A percentile compares a stretch with the other conserved stretches of the same genome.
These are phyloP conservation scores for Ciconia nigra DNA, from an alignment of 2,797 vertebrate genomes.

Conservation along the genomic window DNA sequence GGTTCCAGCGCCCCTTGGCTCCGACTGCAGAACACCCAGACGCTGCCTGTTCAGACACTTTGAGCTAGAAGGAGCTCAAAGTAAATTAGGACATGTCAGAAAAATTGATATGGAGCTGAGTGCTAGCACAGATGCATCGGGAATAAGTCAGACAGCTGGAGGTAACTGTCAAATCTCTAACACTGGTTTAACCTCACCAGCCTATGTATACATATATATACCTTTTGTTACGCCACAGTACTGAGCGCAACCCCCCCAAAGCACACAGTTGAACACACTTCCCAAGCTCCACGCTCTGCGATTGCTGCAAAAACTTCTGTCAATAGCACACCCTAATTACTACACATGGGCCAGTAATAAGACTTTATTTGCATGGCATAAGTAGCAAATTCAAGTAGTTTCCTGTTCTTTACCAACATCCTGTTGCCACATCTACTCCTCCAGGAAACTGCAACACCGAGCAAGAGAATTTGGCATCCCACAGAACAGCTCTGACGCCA, in stretches of 20 bases:
- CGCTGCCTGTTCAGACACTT: not conserved
- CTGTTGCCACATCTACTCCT: constrained; percentile 61
- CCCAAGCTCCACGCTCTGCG: not conserved
- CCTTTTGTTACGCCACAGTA: not conserved
- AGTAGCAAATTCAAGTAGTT: constrained; percentile 45
- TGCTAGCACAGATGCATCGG: not conserved
- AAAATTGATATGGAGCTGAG: not conserved
- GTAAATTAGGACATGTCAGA: not conserved
- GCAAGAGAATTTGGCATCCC: constrained; percentile 29
- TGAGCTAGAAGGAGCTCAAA: not conserved
- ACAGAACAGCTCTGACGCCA: not conserved
- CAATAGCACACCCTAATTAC: not conserved
- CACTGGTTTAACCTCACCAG: not conserved
- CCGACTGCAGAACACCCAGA: not conserved
- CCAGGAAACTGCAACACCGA: constrained; percentile 27
- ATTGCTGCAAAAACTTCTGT: not conserved
- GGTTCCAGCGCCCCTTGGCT: not conserved
- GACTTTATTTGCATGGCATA: constrained; percentile 1
- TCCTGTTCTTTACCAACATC: constrained; percentile 61
- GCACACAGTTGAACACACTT: not conserved
- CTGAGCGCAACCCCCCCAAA: not conserved
- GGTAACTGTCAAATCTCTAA: not conserved
- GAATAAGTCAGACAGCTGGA: not conserved
- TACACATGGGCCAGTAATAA: not conserved
- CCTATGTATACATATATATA: too few relatives aligned